Percentiles rank a stretch among this genome's conserved stretches.
Conservation (phyloP, 2,797 vertebrate species). For the Florisuga fusca region DNA sequence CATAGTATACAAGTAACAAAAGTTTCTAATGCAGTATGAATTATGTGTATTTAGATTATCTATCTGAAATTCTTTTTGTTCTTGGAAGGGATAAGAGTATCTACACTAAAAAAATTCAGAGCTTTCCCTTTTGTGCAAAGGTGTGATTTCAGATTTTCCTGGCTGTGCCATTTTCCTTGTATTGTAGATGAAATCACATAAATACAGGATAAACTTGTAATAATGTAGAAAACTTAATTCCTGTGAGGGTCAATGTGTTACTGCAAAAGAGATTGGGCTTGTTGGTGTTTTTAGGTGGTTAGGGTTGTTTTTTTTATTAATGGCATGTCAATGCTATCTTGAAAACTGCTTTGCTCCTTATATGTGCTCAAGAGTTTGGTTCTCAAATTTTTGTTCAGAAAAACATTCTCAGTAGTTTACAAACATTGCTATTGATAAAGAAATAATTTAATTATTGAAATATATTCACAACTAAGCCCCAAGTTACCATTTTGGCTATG, state of each 20-base stretch:
- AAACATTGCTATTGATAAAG: neutral
- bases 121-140: neutral
- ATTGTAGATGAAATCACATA: neutral
- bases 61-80: neutral
- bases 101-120: neutral
- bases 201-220: neutral
- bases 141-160: neutral
- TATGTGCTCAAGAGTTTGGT: neutral
- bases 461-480: neutral
- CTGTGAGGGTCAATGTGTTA: neutral
- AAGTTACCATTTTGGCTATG: neutral
- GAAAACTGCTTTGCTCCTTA: neutral
- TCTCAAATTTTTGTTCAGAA: neutral
- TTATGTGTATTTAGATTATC: neutral
- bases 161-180: neutral
- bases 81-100: neutral
- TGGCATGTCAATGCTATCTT: neutral
- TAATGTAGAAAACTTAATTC: neutral
- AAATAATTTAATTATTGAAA: neutral
- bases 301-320: neutral
- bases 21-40: neutral
- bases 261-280: neutral
- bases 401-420: neutral
- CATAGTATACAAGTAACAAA: neutral
- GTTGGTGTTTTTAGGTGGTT: too few relatives aligned